Conservation (phyloP, 2,113 vertebrate species). For the Willisornis vidua region DNA sequence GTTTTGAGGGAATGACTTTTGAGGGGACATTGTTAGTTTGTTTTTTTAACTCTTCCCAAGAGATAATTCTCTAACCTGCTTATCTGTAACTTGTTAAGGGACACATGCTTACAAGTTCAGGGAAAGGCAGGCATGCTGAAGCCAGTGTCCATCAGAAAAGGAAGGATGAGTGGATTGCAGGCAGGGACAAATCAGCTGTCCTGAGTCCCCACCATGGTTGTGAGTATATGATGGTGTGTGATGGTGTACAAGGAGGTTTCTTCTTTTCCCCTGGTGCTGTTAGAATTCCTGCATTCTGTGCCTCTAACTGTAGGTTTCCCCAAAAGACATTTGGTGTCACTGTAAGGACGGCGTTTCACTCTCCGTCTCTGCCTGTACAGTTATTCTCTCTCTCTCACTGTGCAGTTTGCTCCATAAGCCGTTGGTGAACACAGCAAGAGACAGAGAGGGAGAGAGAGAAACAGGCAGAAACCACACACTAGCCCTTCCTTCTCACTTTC, state of each 20-base stretch:
- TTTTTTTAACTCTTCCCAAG: not conserved
- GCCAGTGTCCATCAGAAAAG: not conserved
- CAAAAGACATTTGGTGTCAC: constrained; percentile 79
- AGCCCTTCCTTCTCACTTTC: constrained; percentile 23
- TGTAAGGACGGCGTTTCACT: constrained; percentile 71
- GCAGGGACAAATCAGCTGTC: not conserved
- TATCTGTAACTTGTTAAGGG: not conserved
- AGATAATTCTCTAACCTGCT: not conserved
- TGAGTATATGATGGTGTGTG: not conserved
- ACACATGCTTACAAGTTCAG: not conserved
- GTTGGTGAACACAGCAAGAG: constrained; percentile 41
- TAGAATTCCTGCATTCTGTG: not conserved
- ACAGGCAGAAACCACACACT: constrained; percentile 20
- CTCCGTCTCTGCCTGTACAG: constrained; percentile 22
- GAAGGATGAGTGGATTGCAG: not conserved
- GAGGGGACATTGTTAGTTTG: not conserved
- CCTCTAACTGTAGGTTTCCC: constrained; percentile 66
- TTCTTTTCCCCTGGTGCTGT: not conserved
- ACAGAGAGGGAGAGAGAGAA: not conserved
- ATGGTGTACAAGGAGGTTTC: not conserved
- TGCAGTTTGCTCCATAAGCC: not conserved
- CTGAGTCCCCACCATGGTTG: not conserved
- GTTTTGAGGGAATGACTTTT: not conserved
- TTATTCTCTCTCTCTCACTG: constrained; percentile 27
- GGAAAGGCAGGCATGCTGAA: not conserved